Conservation (phyloP, 2,888 invertebrate genomes). For the Orthosia cruda region DNA sequence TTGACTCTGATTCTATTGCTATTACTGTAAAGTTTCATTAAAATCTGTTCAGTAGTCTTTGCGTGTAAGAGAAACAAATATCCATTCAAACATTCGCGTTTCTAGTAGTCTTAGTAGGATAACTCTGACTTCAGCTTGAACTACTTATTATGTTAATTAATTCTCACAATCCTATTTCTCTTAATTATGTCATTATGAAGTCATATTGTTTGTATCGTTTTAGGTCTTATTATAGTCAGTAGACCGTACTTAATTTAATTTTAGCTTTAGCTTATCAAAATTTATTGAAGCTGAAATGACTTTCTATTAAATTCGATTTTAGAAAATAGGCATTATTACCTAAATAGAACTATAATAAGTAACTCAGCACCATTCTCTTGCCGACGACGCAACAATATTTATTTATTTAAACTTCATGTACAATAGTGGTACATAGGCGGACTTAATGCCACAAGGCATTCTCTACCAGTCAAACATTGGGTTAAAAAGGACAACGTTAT, state of each 20-base stretch:
- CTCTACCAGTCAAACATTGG: too few species aligned
- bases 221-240: neutral
- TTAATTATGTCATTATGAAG: neutral
- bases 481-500: too few species aligned
- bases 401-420: too few species aligned
- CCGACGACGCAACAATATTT: too few species aligned
- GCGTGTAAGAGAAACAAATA: too few species aligned
- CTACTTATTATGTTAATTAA: constrained; percentile 12
- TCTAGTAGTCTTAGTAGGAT: too few species aligned
- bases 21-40: too few species aligned
- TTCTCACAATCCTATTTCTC: constrained; percentile 2
- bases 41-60: too few species aligned
- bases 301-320: neutral
- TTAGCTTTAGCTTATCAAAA: neutral
- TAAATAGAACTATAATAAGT: neutral
- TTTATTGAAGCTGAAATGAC: neutral
- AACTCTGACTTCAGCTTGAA: neutral
- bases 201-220: neutral
- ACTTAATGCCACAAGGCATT: too few species aligned
- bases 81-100: too few species aligned
- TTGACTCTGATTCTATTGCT: too few species aligned
- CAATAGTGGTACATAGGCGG: too few species aligned
- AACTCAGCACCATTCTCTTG: neutral
- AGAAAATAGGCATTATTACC: neutral
- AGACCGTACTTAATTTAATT: constrained; percentile 6